These are phyloP conservation scores for Andrena bicolor DNA, from an alignment of 2,888 invertebrate genomes.

Conservation along the genomic window DNA sequence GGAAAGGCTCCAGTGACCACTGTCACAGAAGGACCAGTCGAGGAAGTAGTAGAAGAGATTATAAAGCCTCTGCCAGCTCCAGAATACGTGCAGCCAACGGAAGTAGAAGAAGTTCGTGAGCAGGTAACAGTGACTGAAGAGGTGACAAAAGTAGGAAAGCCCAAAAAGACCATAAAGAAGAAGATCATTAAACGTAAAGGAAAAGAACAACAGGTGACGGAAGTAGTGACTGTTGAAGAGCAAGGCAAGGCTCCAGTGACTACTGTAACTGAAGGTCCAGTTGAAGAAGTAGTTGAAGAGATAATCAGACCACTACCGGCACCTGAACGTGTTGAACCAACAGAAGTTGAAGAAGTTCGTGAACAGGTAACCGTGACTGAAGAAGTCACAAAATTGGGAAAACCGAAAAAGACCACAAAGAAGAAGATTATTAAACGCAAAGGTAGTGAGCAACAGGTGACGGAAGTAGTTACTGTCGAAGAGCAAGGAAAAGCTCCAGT, in stretches of 20 bases:
- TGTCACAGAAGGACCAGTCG: constrained; percentile 13
- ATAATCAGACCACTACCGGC: constrained; percentile 53
- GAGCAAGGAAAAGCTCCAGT: constrained; percentile 36
- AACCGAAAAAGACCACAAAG: constrained; percentile 77
- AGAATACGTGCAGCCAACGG: not conserved
- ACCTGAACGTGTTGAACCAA: constrained; percentile 68
- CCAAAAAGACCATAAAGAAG: constrained; percentile 75
- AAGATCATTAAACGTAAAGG: constrained; percentile 59
- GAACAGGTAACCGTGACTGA: constrained; percentile 42
- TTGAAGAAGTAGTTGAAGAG: constrained; percentile 16
- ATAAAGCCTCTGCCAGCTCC: no score
- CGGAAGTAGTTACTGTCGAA: constrained; percentile 66
- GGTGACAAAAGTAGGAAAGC: constrained; percentile 68
- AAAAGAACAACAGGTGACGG: constrained; percentile 68
- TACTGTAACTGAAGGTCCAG: constrained; percentile 63
- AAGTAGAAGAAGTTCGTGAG: constrained; percentile 82
- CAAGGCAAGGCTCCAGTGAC: constrained; percentile 60
- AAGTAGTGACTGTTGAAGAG: constrained; percentile 73
- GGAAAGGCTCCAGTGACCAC: constrained; percentile 67
- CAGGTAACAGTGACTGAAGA: constrained; percentile 71
- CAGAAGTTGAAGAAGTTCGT: constrained; percentile 71
- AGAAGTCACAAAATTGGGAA: constrained; percentile 76
- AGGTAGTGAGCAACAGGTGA: constrained; percentile 76
- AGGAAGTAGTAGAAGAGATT: no score
- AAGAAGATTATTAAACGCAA: constrained; percentile 45